Base-by-base conservation (phyloP, 2,113 vertebrate genomes). In the Cavia porcellus region DNA sequence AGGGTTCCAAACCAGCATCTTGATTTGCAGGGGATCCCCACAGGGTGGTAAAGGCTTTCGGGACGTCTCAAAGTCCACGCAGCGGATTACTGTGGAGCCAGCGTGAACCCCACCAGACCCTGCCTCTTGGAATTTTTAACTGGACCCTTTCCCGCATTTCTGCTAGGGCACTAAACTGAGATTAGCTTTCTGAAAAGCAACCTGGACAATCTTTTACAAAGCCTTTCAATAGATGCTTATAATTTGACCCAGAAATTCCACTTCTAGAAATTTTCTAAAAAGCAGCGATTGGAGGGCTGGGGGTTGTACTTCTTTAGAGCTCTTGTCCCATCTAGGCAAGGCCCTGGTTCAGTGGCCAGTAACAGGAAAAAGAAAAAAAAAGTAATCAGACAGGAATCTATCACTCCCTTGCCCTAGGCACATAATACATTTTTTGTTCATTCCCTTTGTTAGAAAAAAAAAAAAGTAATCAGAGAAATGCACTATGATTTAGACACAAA, bases 161-260 rank as follows among this genome's bases (percentile, higher is more conserved):
- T 32, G 13, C 42, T 15, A 28, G 52, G 25, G 20, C 1, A 19
- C 11, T 75, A 55, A 92, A 61, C 30, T 13, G 24, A 90, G 89
- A 59, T 86, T 86, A 90, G 0, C 62, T 88, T 89, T 86, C 94
- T 28, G 79, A 64, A 82, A 62, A 93, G 74, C 68, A 52, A 66
- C 12, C 83, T 86, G 62, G 35, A 50, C 74, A n/a, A 50, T 28
- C 80, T 89, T 92, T 79, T 68, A 38, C 35, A 75, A 62, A 20
- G 55, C 47, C 38, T 5, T 64, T 91, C 95, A 87, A 91, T 55
- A 59, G 7, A 47, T 64, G 24, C n/a, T 35, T 81, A 38, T 38
- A 75, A 85, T 70, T 64, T 91, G 85, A 72, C 19, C 55, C 70
- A 77, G 62, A 96, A 75, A 94, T 81, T 92, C 62, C 38, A 77